A percentile compares a stretch with the other conserved stretches of the same genome.
Evolutionary conservation across 2,113 vertebrate species (phyloP).

Genomic region (Ardeotis arabs): DNA sequence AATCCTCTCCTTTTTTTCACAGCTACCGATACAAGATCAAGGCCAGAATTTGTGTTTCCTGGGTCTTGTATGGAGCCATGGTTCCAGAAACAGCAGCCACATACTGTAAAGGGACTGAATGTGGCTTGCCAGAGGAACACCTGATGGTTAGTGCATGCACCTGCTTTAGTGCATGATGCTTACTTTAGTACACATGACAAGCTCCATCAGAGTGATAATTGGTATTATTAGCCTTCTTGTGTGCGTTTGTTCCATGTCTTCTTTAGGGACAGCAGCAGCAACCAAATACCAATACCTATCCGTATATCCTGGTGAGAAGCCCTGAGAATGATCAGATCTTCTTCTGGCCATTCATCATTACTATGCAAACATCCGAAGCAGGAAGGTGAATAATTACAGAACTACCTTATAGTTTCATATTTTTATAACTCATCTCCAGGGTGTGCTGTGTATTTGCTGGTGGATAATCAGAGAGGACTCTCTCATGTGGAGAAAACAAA

Average conservation of each 20-base stretch:
- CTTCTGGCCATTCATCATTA: background rate
- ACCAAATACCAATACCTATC: background rate
- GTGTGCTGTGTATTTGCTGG: background rate
- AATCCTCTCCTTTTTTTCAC: background rate
- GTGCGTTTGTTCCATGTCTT: background rate
- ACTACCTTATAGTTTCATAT: background rate
- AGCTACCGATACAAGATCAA: background rate
- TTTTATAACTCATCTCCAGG: background rate
- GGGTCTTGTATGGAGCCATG: background rate
- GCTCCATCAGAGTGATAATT: background rate
- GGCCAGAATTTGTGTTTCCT: background rate
- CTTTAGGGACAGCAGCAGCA: background rate
- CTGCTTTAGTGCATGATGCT: background rate
- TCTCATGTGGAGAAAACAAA: background rate
- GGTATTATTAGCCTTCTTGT: background rate
- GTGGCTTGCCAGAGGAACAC: background rate
- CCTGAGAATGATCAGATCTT: background rate
- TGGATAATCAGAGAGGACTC: background rate
- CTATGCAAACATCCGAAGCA: background rate
- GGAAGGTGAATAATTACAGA: background rate
- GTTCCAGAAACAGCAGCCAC: background rate
- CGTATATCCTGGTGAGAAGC: background rate
- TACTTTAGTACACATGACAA: background rate
- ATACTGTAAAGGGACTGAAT: background rate
- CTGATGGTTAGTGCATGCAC: background rate